Evolutionary conservation across 2,113 vertebrate species (phyloP), one percentile per base, ranked within the genome.

Genomic region (Dicrurus megarhynchus): DNA sequence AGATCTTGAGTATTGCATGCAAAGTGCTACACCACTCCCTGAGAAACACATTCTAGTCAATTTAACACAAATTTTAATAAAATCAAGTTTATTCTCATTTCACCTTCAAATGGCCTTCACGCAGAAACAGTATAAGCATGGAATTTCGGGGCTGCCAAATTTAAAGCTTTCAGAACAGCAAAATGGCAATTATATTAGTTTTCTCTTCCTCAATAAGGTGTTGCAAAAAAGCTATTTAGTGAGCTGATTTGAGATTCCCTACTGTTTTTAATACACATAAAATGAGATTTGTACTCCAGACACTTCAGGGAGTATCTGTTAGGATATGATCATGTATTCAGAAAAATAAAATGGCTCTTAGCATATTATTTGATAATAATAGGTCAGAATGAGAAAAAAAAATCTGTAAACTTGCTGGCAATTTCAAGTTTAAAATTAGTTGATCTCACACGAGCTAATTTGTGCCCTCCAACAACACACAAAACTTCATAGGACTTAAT

Each of bases 111-210:
- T 60, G 41, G 42, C 68, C n/a, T 96, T 65, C 3, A 2, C 18
- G 6, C 21, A 94, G 53, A 92, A 85, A 87, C 14, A 91, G 49
- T 53, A 56, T 26, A n/a, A 89, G 26, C 39, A 68, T 78, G 26
- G 26, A 93, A 84, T 87, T 92, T 69, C 90, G 26, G 4, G 3
- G 53, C 65, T 93, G 69, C 47, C 53, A 89, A 57, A 93, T 87
- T 68, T 78, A 95, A 90, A 2, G 4, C 41, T 84, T 92, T 82
- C 35, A 44, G 27, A 95, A 93, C n/a, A 92, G 65, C 41, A 90
- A 93, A 97, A 93, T 49, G n/a, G 69, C 64, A 92, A 94, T 86
- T 93, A 93, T 92, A 88, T 92, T 92, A 87, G 71, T 93, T 90
- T 96, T 95, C 68, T 53, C 76, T 93, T 95, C 87, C 80, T 96